Conservation (phyloP, 2,888 invertebrate species). For the Tuta absoluta region DNA sequence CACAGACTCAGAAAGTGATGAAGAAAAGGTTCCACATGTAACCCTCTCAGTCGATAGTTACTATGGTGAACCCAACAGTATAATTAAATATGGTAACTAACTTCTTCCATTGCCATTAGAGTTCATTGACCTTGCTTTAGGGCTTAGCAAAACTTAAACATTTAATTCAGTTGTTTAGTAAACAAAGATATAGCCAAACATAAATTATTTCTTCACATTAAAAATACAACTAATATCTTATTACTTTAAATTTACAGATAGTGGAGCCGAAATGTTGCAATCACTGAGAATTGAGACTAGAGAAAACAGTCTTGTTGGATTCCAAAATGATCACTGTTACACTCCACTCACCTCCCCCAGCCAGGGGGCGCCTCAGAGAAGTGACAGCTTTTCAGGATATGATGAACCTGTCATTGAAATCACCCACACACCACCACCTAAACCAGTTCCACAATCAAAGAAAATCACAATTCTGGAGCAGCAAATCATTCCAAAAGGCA, state of each 20-base stretch:
- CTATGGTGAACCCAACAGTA: slow-evolving; percentile 80
- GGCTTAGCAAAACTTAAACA: too few relatives aligned
- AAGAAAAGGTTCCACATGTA: slow-evolving; percentile 83
- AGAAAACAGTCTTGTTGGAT: slow-evolving; percentile 81
- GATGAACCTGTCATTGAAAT: slow-evolving; percentile 75
- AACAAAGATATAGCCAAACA: background rate
- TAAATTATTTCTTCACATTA: background rate
- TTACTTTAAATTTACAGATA: slow-evolving; percentile 54
- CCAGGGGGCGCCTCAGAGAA: slow-evolving; percentile 65
- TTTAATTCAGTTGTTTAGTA: too few relatives aligned
- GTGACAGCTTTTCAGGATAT: slow-evolving; percentile 58
- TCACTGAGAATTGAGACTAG: slow-evolving; percentile 74
- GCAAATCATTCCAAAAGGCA: slow-evolving; percentile 76
- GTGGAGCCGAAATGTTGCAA: slow-evolving; percentile 77
- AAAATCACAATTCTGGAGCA: slow-evolving; percentile 77
- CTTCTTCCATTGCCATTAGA: background rate
- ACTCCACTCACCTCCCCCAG: slow-evolving; percentile 86
- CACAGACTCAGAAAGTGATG: slow-evolving; percentile 79
- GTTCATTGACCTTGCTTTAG: background rate
- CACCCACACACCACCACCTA: slow-evolving; percentile 68
- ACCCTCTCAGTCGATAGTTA: slow-evolving; percentile 85
- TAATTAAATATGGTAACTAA: slow-evolving; percentile 73
- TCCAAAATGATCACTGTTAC: slow-evolving; percentile 91
- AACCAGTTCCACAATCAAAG: slow-evolving; percentile 68
- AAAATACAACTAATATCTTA: background rate